These are phyloP conservation scores for Gonatopus flavifemur DNA, from an alignment of 1,140 invertebrate species.

Conservation along the genomic window DNA sequence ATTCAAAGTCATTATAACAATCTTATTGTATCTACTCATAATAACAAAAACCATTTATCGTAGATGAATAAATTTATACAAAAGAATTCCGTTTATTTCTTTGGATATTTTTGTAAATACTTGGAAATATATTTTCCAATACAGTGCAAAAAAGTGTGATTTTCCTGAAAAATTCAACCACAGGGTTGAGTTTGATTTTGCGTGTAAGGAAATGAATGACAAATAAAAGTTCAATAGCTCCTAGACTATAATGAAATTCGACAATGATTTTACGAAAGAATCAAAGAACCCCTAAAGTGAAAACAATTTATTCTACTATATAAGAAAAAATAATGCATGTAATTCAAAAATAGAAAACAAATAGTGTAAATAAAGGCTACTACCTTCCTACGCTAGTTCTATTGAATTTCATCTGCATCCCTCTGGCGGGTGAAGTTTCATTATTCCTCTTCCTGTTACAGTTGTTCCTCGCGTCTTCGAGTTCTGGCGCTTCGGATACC, in stretches of 20 bases:
- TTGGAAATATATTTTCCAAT: not conserved
- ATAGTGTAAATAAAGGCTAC: not conserved
- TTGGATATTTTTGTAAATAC: too few species aligned
- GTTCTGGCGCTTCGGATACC: conserved; percentile 15
- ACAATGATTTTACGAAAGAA: too few species aligned
- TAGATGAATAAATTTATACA: not conserved
- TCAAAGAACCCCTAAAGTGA: too few species aligned
- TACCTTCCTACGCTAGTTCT: conserved; percentile 31
- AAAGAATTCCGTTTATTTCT: not conserved
- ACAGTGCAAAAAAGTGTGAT: not conserved
- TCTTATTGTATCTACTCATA: not conserved
- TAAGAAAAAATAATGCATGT: too few species aligned
- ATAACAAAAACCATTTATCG: not conserved
- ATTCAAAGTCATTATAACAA: conserved; percentile 4
- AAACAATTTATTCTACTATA: too few species aligned
- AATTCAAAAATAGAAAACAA: too few species aligned
- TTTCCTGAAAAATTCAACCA: not conserved
- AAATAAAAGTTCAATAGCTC: too few species aligned
- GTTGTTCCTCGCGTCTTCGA: conserved; percentile 23
- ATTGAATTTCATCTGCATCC: conserved; percentile 28
- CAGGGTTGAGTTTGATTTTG: not conserved
- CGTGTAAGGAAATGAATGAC: too few species aligned
- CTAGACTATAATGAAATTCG: too few species aligned
- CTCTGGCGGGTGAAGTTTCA: conserved; percentile 22
- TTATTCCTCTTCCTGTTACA: conserved; percentile 31